phyloP scores from a whole-genome alignment of 2,888 invertebrate genomes.

The Chirona hameri region DNA sequence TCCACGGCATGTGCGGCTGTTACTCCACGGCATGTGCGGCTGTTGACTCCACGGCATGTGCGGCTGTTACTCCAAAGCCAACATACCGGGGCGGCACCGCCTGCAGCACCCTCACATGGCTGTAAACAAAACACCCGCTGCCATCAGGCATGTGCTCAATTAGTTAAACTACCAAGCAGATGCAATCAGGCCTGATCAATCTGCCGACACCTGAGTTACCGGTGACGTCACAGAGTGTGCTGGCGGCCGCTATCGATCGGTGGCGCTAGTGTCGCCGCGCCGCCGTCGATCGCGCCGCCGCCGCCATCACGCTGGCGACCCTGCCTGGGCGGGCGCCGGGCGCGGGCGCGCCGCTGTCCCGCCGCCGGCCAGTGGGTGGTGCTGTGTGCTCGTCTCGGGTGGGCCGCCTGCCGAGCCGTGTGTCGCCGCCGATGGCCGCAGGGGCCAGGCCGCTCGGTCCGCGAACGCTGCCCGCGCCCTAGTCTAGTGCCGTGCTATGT shows the following conservation, averaged over 20 bases:
- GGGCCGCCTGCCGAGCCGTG: not conserved
- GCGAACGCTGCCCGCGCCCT: not conserved
- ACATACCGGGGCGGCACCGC: too few species aligned
- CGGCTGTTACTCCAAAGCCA: too few species aligned
- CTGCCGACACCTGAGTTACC: not conserved
- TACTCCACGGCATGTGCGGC: too few species aligned
- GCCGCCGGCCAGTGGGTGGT: too few species aligned
- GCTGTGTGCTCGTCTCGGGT: too few species aligned
- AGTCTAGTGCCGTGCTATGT: conserved; percentile 44
- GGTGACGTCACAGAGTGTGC: not conserved
- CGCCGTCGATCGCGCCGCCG: not conserved
- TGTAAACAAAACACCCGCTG: too few species aligned
- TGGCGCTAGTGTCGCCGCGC: conserved; percentile 6
- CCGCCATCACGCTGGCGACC: not conserved
- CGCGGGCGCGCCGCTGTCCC: not conserved
- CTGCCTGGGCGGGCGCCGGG: not conserved
- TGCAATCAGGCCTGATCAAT: conserved; percentile 7
- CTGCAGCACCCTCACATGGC: too few species aligned
- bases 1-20: too few species aligned
- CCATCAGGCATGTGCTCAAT: not conserved
- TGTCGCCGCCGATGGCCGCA: not conserved
- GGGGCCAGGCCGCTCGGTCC: not conserved
- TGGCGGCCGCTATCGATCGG: not conserved
- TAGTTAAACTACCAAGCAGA: not conserved
- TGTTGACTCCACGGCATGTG: too few species aligned